Percentiles rank a stretch among this genome's conserved stretches.
Evolutionary conservation across 2,888 invertebrate species (phyloP).

Genomic region (Dicyrtomina minuta): DNA sequence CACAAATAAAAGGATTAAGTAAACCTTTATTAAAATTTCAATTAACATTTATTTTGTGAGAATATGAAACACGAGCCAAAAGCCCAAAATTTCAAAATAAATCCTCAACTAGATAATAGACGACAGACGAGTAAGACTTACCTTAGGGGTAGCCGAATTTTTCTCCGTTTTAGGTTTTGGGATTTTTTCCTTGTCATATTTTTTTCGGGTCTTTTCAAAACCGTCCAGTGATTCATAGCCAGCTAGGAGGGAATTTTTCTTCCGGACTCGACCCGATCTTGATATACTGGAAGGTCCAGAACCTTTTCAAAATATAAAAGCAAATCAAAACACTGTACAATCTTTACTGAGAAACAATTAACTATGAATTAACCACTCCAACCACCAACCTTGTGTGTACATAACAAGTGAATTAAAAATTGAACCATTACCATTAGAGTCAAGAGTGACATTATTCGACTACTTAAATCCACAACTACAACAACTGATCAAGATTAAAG

Average conservation of each 20-base stretch:
- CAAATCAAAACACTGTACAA: neutral
- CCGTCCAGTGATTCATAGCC: slow-evolving; percentile 92
- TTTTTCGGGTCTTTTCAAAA: slow-evolving; percentile 65
- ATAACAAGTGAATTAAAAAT: no score
- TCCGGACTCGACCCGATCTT: slow-evolving; percentile 84
- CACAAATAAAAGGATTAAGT: neutral
- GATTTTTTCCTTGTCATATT: slow-evolving; percentile 45
- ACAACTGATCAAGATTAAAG: no score
- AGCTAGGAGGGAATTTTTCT: slow-evolving; percentile 90
- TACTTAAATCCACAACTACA: no score
- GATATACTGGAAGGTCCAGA: slow-evolving; percentile 58
- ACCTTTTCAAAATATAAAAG: slow-evolving; percentile 1
- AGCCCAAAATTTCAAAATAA: slow-evolving; percentile 3
- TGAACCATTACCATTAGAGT: no score
- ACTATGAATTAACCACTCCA: no score
- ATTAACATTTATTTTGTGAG: neutral
- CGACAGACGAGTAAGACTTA: neutral
- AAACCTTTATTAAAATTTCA: neutral
- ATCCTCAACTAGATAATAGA: neutral
- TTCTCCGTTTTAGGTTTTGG: slow-evolving; percentile 27
- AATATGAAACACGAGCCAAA: neutral
- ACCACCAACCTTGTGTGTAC: no score
- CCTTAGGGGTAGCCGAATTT: slow-evolving; percentile 18
- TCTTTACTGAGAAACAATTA: no score
- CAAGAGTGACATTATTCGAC: no score